Conservation (phyloP, 2,797 vertebrate species). For the Crocodylus rhombifer region DNA sequence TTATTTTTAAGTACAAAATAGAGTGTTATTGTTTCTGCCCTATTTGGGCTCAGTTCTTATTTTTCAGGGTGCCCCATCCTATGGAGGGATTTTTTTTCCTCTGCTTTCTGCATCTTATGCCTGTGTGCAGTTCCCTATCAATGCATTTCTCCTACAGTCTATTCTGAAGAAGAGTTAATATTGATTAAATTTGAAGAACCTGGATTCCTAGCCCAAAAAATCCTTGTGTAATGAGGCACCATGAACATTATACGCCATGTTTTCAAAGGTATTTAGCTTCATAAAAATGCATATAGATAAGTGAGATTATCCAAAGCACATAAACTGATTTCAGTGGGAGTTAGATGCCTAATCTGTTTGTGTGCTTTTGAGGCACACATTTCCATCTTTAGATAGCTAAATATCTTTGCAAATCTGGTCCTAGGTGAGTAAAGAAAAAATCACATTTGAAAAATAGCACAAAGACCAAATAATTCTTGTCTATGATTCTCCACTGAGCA, state of each 20-base stretch:
- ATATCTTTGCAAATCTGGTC: fast-evolving
- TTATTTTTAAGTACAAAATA: background rate
- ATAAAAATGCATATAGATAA: background rate
- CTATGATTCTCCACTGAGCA: background rate
- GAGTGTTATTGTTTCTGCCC: background rate
- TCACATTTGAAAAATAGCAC: background rate
- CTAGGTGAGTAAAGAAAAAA: background rate
- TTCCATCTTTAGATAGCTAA: background rate
- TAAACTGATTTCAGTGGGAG: background rate
- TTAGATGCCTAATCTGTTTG: background rate
- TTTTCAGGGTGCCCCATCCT: background rate
- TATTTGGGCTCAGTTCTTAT: fast-evolving
- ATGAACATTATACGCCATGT: fast-evolving
- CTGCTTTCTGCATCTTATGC: background rate
- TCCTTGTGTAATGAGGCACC: background rate
- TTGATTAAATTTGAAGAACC: background rate
- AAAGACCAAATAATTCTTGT: background rate
- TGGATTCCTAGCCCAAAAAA: background rate
- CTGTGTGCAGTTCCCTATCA: background rate
- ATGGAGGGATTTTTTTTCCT: background rate
- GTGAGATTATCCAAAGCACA: background rate
- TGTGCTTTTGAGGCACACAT: fast-evolving
- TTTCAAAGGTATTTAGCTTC: background rate
- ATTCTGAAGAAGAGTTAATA: background rate
- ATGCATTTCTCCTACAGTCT: fast-evolving